Evolutionary conservation across 2,797 vertebrate genomes (phyloP).

Genomic region (Lepus townsendii): DNA sequence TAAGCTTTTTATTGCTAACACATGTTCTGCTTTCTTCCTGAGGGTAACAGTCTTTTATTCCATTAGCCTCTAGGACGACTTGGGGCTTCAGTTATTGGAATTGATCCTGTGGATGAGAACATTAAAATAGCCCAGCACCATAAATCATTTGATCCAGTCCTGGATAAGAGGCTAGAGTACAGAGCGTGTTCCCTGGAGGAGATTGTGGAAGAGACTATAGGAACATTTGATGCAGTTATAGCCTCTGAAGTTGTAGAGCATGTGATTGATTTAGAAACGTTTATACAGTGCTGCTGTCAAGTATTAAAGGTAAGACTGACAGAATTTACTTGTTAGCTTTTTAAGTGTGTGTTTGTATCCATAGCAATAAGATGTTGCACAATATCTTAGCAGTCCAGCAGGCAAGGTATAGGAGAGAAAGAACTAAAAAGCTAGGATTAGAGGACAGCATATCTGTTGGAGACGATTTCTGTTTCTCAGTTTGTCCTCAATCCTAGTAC

Average conservation of each 20-base stretch:
- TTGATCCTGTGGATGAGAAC: conserved; percentile 96
- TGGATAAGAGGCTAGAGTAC: conserved; percentile 92
- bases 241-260: conserved; percentile 99
- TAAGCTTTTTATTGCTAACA: conserved; percentile 59
- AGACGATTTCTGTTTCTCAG: background rate
- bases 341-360: conserved; percentile 54
- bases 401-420: background rate
- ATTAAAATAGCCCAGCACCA: conserved; percentile 94
- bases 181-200: conserved; percentile 94
- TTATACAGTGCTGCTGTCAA: conserved; percentile 93
- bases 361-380: conserved; percentile 25
- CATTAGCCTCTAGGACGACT: conserved; percentile 96
- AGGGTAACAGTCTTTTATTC: conserved; percentile 77
- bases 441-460: background rate
- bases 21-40: conserved; percentile 75
- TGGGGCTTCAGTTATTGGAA: conserved; percentile 94
- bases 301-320: conserved; percentile 93
- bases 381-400: background rate
- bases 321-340: background rate
- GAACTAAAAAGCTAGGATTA: background rate
- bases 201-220: conserved; percentile 88
- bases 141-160: conserved; percentile 93
- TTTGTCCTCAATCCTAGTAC: background rate
- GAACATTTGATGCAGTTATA: conserved; percentile 94
- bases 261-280: conserved; percentile 94